phyloP scores from a whole-genome alignment of 2,888 invertebrate species.

The Cistogaster globosa region DNA sequence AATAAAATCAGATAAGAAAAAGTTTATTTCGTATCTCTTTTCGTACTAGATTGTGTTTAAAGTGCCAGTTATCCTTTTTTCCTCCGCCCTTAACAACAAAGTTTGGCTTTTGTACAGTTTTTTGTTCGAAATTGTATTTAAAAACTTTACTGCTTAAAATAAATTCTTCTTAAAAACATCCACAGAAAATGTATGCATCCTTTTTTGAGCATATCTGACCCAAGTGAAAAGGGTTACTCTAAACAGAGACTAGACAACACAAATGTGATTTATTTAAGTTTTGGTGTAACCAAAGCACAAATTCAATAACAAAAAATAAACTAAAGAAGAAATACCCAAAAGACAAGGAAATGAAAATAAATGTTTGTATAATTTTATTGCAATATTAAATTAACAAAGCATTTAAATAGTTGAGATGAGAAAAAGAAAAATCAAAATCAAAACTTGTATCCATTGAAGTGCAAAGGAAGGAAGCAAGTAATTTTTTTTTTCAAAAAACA shows the following conservation, averaged over 20 bases:
- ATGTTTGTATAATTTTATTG: constrained; percentile 12
- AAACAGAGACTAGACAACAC: constrained; percentile 11
- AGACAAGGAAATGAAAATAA: constrained; percentile 11
- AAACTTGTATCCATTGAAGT: not conserved
- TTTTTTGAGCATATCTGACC: constrained; percentile 21
- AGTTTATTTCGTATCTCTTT: constrained; percentile 17
- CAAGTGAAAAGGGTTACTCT: constrained; percentile 23
- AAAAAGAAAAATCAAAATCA: not conserved
- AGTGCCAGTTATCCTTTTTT: not conserved
- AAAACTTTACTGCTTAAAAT: constrained; percentile 45
- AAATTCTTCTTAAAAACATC: constrained; percentile 14
- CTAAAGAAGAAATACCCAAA: constrained; percentile 19
- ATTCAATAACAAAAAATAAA: constrained; percentile 22
- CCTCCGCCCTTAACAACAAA: constrained; percentile 1
- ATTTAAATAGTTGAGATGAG: constrained; percentile 10
- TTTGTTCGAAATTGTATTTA: constrained; percentile 44
- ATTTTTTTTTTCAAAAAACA: not conserved
- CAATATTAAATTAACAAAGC: constrained; percentile 29
- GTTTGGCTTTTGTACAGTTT: constrained; percentile 41
- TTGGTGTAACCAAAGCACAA: constrained; percentile 10
- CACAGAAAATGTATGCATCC: not conserved
- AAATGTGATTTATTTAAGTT: constrained; percentile 41
- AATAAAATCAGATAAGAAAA: constrained; percentile 21
- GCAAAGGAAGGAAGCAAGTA: not conserved
- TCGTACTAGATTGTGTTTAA: not conserved